phyloP scores from a whole-genome alignment of 2,113 vertebrate genomes.

The Mastomys coucha region DNA sequence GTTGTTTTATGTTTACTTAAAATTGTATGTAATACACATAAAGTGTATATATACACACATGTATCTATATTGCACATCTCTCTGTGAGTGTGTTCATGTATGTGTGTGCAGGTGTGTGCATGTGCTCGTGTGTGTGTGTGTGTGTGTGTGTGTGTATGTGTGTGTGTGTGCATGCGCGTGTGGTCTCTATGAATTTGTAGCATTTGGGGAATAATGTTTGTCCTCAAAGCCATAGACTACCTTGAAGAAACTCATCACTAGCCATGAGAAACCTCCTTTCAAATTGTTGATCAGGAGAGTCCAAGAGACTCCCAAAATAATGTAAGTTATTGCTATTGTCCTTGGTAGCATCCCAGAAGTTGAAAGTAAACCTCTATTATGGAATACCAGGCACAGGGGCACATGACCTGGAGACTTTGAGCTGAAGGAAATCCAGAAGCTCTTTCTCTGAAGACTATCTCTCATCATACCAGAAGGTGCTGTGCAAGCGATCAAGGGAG shows the following conservation, averaged over 20 bases:
- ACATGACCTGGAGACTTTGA: not conserved
- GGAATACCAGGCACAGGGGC: not conserved
- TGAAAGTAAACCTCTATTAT: not conserved
- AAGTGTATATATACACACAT: not conserved
- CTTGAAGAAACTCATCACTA: not conserved
- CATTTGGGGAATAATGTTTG: not conserved
- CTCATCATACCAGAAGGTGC: not conserved
- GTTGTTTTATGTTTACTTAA: not conserved
- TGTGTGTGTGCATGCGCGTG: not conserved
- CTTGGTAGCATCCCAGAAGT: not conserved
- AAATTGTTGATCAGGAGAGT: not conserved
- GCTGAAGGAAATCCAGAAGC: not conserved
- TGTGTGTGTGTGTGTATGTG: not conserved
- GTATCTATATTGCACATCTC: not conserved
- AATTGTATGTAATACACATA: not conserved
- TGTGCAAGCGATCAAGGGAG: not conserved
- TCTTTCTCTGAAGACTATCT: not conserved
- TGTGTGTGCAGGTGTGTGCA: too few species aligned
- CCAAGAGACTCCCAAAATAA: not conserved
- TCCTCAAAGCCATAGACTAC: not conserved
- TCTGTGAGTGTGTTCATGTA: not conserved
- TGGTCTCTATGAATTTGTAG: not conserved
- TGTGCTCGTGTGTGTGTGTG: too few species aligned
- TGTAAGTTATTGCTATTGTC: not conserved
- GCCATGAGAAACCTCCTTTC: not conserved